Base-by-base conservation (phyloP, 2,888 invertebrate species). In the Automeris io region DNA sequence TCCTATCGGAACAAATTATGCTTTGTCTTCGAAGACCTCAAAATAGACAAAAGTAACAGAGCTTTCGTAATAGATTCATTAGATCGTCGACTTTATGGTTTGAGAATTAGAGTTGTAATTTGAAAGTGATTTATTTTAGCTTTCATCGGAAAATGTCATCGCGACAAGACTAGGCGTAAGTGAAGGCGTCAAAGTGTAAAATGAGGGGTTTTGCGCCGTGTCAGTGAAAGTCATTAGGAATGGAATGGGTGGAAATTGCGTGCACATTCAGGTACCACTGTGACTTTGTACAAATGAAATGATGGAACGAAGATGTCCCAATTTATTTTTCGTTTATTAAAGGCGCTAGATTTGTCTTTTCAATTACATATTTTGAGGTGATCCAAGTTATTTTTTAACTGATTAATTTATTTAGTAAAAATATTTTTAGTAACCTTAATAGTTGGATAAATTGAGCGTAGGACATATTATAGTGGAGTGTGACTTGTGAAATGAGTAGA, bases 131-230 rank as follows among this genome's bases (percentile, higher is more conserved):
- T 58, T 52, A 57, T 64, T 75, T 70, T 60, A 54, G 61, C 58
- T 71, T 67, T 62, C 71, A 78, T 75, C 68, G 78, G 74, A 70
- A 79, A 81, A 83, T 79, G 76, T 80, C 81, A 82, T 74, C 70
- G 73, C 68, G 66, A 73, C 74, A 79, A 73, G 70, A 78, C 77
- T 74, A 76, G 70, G 70, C 72, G 77, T 79, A 82, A 83, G 83
- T 80, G 83, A 80, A 85, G 77, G 86, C 86, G 83, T 81, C 83
- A 85, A 85, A 85, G 83, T 86, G 85, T 85, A 83, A 85, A 86
- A 86, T 81, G 85, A 83, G 86, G 82, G 83, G 81, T 80, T 82
- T 85, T 71, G 71, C 80, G 76, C 64, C 75, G 74, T 80, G 83
- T 82, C 85, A 83, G 77, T 73, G 81, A 79, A 83, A 86, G 86